These are phyloP conservation scores for Frankliniella intonsa DNA, from an alignment of 2,888 invertebrate species.

Conservation along the genomic window DNA sequence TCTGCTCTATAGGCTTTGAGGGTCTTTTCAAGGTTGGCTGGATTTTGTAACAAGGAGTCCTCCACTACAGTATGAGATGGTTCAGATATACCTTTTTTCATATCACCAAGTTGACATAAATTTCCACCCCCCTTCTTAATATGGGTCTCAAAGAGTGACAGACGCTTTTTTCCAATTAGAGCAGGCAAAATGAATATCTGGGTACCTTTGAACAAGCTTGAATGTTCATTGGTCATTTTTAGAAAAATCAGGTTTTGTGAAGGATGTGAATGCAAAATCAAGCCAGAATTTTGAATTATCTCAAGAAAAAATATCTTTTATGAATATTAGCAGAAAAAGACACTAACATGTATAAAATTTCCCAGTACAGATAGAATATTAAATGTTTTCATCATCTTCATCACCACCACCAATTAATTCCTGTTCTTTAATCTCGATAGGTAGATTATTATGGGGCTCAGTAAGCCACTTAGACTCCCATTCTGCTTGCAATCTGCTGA, in stretches of 20 bases:
- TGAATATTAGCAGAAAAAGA: too few relatives aligned
- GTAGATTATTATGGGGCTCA: not conserved
- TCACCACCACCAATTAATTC: not conserved
- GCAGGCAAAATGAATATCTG: not conserved
- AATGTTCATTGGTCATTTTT: not conserved
- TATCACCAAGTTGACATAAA: constrained; percentile 27
- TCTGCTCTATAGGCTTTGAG: constrained; percentile 27
- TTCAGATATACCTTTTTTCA: not conserved
- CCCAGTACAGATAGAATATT: not conserved
- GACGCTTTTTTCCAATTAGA: not conserved
- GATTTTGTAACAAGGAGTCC: constrained; percentile 32
- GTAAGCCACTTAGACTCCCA: not conserved
- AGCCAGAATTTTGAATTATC: too few relatives aligned
- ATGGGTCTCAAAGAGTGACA: constrained; percentile 34
- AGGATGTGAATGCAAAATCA: too few relatives aligned
- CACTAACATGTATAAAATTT: too few relatives aligned
- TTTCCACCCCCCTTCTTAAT: constrained; percentile 33
- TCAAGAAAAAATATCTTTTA: too few relatives aligned
- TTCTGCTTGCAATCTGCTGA: not conserved
- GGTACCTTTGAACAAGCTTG: not conserved
- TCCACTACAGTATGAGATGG: constrained; percentile 35
- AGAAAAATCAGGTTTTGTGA: not conserved
- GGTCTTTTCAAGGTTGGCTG: constrained; percentile 14
- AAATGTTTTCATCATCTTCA: not conserved
- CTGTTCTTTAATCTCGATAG: too few relatives aligned